Evolutionary conservation across 2,113 vertebrate species (phyloP).

Genomic region (Hassar affinis): DNA sequence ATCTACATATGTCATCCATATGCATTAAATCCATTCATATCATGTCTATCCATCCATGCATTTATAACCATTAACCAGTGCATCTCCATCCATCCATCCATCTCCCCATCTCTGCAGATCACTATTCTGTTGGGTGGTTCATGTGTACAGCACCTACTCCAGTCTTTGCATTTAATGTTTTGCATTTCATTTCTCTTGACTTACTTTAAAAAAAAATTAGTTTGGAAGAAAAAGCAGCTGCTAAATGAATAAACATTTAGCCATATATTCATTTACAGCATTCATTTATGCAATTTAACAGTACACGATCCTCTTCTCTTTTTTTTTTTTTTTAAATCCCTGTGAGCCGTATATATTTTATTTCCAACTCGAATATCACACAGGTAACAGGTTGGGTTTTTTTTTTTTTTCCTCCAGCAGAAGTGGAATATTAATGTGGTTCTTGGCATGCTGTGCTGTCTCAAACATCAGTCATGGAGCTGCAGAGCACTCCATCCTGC

Average conservation of each 20-base stretch:
- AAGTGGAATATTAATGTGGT: conserved; percentile 69
- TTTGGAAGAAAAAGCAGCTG: background rate
- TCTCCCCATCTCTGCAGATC: background rate
- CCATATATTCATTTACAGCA: background rate
- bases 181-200: background rate
- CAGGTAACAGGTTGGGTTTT: conserved; percentile 7
- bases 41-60: background rate
- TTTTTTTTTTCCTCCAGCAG: background rate
- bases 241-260: background rate
- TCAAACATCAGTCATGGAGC: conserved; percentile 66
- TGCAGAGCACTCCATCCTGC: conserved; percentile 35
- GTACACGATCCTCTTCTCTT: background rate
- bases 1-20: too few relatives aligned
- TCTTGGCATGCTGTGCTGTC: conserved; percentile 63
- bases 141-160: background rate
- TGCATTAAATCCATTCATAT: background rate
- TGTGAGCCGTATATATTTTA: background rate
- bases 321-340: background rate
- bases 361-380: conserved; percentile 54
- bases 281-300: background rate
- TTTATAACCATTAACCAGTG: background rate
- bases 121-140: background rate
- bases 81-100: background rate
- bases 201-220: background rate
- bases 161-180: background rate